These are phyloP conservation scores for Octodon degus DNA, from an alignment of 2,113 vertebrate species.

Conservation along the genomic window DNA sequence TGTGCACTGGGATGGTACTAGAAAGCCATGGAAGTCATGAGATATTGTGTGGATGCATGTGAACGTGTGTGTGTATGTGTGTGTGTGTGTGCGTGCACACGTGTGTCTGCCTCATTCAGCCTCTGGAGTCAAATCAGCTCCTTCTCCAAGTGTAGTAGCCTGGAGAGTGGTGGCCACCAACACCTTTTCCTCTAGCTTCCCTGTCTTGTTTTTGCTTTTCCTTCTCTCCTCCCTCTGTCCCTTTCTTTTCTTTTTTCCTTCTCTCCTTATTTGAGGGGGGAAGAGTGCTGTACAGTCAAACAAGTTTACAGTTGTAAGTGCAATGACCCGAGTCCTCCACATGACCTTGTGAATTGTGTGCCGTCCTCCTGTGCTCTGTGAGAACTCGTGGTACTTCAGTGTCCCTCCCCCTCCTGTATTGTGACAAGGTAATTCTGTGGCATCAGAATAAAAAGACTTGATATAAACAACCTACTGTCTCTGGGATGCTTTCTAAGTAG, in stretches of 20 bases:
- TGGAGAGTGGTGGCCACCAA: slow-evolving; percentile 48
- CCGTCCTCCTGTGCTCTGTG: slow-evolving; percentile 97
- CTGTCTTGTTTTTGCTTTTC: slow-evolving; percentile 72
- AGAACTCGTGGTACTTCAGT: slow-evolving; percentile 96
- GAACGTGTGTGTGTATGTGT: slow-evolving; percentile 81
- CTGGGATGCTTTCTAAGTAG: slow-evolving; percentile 73
- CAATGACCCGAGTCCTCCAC: slow-evolving; percentile 93
- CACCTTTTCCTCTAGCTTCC: slow-evolving; percentile 71
- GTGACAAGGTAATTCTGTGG: slow-evolving; percentile 98
- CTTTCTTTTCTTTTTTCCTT: slow-evolving; percentile 17
- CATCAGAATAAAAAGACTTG: slow-evolving; percentile 96
- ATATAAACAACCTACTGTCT: slow-evolving; percentile 84
- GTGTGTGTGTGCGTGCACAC: slow-evolving; percentile 79
- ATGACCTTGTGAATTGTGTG: slow-evolving; percentile 97
- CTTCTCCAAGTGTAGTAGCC: slow-evolving; percentile 24
- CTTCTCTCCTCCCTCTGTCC: not conserved
- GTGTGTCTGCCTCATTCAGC: slow-evolving; percentile 85
- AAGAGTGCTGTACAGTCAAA: slow-evolving; percentile 86
- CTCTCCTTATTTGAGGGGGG: slow-evolving; percentile 72
- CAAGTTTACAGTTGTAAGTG: slow-evolving; percentile 93
- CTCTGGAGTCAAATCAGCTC: slow-evolving; percentile 80
- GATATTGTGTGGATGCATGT: slow-evolving; percentile 60
- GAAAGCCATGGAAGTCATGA: slow-evolving; percentile 67
- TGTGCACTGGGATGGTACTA: slow-evolving; percentile 27
- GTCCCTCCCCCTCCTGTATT: slow-evolving; percentile 96